Percentiles rank a stretch among this genome's conserved stretches.
Evolutionary conservation across 2,113 vertebrate species (phyloP).

Genomic region (Lichenostomus cassidix): DNA sequence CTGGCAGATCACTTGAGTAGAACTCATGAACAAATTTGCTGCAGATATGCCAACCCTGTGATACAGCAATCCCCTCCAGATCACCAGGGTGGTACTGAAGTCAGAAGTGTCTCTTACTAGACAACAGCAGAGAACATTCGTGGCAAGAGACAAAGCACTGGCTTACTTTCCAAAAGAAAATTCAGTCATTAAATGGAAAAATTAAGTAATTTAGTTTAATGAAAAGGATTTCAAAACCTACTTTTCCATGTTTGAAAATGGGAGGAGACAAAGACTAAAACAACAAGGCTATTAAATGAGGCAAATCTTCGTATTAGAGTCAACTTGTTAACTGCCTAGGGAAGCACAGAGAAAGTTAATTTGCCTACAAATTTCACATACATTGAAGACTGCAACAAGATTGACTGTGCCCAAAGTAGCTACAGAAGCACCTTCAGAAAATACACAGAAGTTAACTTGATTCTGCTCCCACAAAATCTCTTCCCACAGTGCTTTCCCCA

Average conservation of each 20-base stretch:
- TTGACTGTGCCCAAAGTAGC: neutral
- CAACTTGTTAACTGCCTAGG: neutral
- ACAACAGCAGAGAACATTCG: neutral
- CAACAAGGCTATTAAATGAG: neutral
- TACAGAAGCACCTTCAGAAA: neutral
- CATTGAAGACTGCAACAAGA: neutral
- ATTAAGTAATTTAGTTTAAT: neutral
- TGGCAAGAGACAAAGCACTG: neutral
- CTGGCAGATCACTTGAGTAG: neutral
- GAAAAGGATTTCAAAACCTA: neutral
- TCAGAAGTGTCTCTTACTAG: neutral
- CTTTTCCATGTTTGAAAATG: neutral
- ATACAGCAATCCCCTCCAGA: neutral
- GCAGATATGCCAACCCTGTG: neutral
- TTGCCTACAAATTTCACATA: fast-evolving
- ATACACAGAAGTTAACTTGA: neutral
- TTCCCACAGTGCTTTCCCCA: neutral
- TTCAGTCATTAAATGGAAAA: neutral
- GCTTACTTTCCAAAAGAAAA: neutral
- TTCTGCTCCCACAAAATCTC: neutral
- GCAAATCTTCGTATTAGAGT: neutral
- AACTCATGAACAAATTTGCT: neutral
- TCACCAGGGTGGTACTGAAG: neutral
- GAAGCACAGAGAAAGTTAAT: neutral
- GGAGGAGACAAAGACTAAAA: neutral